These are phyloP conservation scores for Asbolus verrucosus DNA, from an alignment of 1,140 invertebrate genomes.

Conservation along the genomic window DNA sequence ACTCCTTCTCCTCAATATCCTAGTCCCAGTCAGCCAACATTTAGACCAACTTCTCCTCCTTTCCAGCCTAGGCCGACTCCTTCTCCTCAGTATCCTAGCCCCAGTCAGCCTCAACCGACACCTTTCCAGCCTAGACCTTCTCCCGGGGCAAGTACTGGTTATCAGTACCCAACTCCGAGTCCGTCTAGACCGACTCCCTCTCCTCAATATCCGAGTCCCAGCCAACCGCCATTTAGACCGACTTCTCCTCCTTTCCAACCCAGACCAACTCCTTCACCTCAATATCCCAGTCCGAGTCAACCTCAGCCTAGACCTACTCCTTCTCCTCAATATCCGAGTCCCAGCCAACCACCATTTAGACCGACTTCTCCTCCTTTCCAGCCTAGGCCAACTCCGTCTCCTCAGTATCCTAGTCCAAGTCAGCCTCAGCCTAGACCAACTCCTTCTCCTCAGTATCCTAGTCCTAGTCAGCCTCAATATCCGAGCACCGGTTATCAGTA, in stretches of 20 bases:
- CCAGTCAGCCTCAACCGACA: conserved; percentile 13
- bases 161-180: conserved; percentile 34
- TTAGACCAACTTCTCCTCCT: conserved; percentile 32
- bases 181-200: neutral
- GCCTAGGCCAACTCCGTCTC: conserved; percentile 20
- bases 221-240: conserved; percentile 34
- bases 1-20: conserved; percentile 1
- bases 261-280: conserved; percentile 14
- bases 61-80: conserved; percentile 5
- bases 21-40: conserved; percentile 20
- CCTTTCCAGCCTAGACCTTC: conserved; percentile 29
- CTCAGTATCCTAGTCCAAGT: neutral
- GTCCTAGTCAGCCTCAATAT: neutral
- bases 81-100: conserved; percentile 11
- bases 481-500: neutral
- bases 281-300: conserved; percentile 37
- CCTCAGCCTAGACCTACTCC: neutral
- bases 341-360: conserved; percentile 38
- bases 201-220: conserved; percentile 20
- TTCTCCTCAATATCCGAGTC: conserved; percentile 6
- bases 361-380: conserved; percentile 30
- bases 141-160: no score
- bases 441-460: neutral
- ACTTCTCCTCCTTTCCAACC: conserved; percentile 34
- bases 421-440: conserved; percentile 3